Percentiles rank a stretch among this genome's conserved stretches.
Evolutionary conservation across 2,113 vertebrate species (phyloP).

Genomic region (Leptobrachium ailaonicum): DNA sequence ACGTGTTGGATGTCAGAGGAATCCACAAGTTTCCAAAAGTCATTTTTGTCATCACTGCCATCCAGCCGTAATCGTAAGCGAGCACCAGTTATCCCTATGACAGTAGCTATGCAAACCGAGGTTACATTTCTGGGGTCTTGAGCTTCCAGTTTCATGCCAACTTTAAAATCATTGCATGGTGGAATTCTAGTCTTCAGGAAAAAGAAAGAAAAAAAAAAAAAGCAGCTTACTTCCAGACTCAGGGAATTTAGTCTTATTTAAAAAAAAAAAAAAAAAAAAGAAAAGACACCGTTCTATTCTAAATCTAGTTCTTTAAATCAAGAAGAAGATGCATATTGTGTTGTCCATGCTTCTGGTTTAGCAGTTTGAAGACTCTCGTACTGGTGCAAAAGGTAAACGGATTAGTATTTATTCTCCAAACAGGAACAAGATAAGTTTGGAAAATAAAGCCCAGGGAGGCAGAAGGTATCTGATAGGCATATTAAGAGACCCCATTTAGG

Average conservation of each 20-base stretch:
- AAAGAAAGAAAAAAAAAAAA: constrained; percentile 40
- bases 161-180: constrained; percentile 90
- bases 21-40: constrained; percentile 96
- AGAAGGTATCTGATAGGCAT: too few relatives aligned
- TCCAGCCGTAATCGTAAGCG: constrained; percentile 87
- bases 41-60: constrained; percentile 93
- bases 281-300: too few relatives aligned
- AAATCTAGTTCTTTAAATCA: too few relatives aligned
- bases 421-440: too few relatives aligned
- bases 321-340: too few relatives aligned
- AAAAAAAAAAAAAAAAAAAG: constrained; percentile 39
- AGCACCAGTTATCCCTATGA: constrained; percentile 85
- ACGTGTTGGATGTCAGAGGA: constrained; percentile 93
- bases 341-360: too few relatives aligned
- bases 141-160: constrained; percentile 95
- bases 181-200: constrained; percentile 79
- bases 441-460: too few relatives aligned
- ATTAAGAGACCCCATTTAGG: too few relatives aligned
- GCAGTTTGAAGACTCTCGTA: too few relatives aligned
- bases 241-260: constrained; percentile 5
- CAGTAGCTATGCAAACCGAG: constrained; percentile 90
- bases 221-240: too few relatives aligned
- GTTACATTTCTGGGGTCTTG: constrained; percentile 87
- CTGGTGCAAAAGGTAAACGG: too few relatives aligned
- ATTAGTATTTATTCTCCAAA: too few relatives aligned